A percentile compares a stretch with the other conserved stretches of the same genome.
These are phyloP conservation scores for Tangara arthus DNA, from an alignment of 2,797 vertebrate species.

Conservation along the genomic window DNA sequence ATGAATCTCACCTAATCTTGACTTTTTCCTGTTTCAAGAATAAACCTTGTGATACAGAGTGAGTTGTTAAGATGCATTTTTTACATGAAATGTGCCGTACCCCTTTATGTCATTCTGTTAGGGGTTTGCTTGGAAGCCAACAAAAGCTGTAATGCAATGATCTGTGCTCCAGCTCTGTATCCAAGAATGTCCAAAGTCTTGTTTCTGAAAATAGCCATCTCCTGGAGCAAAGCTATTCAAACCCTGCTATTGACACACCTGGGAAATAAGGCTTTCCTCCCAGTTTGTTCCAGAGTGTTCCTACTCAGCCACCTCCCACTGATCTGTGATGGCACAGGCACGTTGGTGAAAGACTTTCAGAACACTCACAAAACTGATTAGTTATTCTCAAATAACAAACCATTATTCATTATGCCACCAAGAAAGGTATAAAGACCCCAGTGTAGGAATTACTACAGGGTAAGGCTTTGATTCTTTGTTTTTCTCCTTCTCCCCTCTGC, in stretches of 20 bases:
- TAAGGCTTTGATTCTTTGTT: background rate
- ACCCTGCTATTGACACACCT: background rate
- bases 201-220: background rate
- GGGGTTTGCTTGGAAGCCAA: background rate
- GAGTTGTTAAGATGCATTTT: background rate
- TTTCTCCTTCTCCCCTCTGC: background rate
- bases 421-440: background rate
- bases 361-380: background rate
- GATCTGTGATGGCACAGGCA: background rate
- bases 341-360: background rate
- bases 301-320: background rate
- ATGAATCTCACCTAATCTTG: background rate
- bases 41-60: background rate
- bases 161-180: background rate
- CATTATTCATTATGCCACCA: background rate
- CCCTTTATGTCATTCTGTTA: background rate
- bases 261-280: background rate
- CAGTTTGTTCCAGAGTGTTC: background rate
- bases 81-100: background rate
- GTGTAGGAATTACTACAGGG: background rate
- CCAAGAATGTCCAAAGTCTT: background rate
- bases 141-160: background rate
- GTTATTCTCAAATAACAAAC: background rate
- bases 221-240: background rate
- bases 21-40: background rate